A percentile compares a stretch with the other conserved stretches of the same genome.
Conservation (phyloP, 2,113 vertebrate species). For the Ammodytes dubius region DNA sequence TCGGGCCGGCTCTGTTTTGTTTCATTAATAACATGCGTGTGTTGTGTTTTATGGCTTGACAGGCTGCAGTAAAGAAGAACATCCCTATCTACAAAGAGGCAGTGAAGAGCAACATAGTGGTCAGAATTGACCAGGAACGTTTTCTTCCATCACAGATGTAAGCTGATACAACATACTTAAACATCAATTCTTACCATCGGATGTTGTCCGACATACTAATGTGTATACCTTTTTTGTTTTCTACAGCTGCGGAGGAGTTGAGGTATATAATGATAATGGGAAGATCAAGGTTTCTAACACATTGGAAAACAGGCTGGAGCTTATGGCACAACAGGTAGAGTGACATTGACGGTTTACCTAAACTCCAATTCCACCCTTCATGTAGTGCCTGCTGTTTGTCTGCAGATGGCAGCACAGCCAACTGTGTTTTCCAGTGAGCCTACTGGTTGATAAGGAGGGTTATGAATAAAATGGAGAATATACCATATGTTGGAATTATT, state of each 20-base stretch:
- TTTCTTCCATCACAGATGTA: slow-evolving; percentile 93
- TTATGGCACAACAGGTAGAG: slow-evolving; percentile 93
- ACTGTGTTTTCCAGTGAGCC: neutral
- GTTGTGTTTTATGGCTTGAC: slow-evolving; percentile 18
- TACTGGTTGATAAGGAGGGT: neutral
- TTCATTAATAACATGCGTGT: no score
- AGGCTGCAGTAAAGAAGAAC: slow-evolving; percentile 90
- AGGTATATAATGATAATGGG: slow-evolving; percentile 90
- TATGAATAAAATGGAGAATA: no score
- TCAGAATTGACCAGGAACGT: slow-evolving; percentile 89
- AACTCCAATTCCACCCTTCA: neutral
- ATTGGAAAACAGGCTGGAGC: slow-evolving; percentile 92
- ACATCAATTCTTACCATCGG: no score
- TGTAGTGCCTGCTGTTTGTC: slow-evolving; percentile 35
- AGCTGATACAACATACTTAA: slow-evolving; percentile 55
- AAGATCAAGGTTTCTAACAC: slow-evolving; percentile 96
- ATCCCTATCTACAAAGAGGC: slow-evolving; percentile 91
- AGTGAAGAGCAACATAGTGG: slow-evolving; percentile 89
- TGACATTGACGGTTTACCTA: neutral
- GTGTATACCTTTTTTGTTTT: slow-evolving; percentile 19
- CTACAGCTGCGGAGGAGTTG: slow-evolving; percentile 90
- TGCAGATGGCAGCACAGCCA: slow-evolving; percentile 56
- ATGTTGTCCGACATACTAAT: neutral
- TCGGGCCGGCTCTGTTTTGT: no score
- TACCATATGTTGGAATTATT: no score